Evolutionary conservation across 35 echinoderm and acorn worm species (phyloP), one percentile per base, ranked within the genome.

Genomic region (Apostichopus californicus): DNA sequence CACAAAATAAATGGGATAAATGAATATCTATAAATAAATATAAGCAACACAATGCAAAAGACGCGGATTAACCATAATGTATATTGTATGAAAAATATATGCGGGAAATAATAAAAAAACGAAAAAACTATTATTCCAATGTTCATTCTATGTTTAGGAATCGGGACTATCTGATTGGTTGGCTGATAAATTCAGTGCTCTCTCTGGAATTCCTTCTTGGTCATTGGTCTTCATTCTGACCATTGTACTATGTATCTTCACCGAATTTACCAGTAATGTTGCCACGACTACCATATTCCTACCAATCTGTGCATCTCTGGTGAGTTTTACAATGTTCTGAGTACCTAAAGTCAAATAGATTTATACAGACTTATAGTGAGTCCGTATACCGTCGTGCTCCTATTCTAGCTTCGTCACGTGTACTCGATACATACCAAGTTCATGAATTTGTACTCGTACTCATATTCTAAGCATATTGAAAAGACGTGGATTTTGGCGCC

Each of bases 211-310:
- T 23, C 97, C 97, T 13, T 17, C 95, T 5, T 95, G 94, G 90
- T 13, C 92, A 6, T 52, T 99, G 5, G 89, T 99, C 8, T 23
- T 96, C 1, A 89, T 96, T 23, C 92, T 96, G 17, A 99, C 97
- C 6, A 77, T 99, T 58, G 73, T 96, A 12, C 93, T 99, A 26
- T 96, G 95, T 60, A 57, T 99, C 34, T 96, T 99, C 78, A 99
- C 97, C 1, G 97, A 99, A 77, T 93, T 99, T 64, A 96, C 95
- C 78, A 99, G 97, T 54, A 99, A 99, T 77, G 93, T 94, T 61
- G 95, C 97, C 60, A 99, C 97, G 70, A 95, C 95, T 80, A 94
- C 97, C 53, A 96, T 99, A 78, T 99, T 99, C 86, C 91, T 96
- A 6, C 97, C 97, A 12, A 96, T 99, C 72, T 89, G 96, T 55